phyloP scores from a whole-genome alignment of 2,888 invertebrate genomes.

The Tinea pellionella region DNA sequence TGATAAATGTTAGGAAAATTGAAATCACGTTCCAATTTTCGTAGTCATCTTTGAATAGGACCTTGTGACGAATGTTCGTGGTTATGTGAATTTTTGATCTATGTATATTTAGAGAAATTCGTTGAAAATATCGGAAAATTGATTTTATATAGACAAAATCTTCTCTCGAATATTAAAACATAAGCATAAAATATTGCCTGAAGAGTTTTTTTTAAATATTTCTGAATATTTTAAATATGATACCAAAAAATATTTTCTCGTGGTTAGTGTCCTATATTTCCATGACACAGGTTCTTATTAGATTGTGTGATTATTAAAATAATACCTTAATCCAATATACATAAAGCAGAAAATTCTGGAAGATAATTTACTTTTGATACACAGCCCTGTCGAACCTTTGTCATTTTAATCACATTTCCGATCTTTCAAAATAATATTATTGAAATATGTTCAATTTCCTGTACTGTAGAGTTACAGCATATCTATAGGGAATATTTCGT shows the following conservation, averaged over 20 bases:
- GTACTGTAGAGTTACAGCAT: constrained; percentile 27
- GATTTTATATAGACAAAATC: too few species aligned
- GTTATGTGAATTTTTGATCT: background rate
- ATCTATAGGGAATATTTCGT: background rate
- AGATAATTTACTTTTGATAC: constrained; percentile 3
- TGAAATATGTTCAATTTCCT: constrained; percentile 69
- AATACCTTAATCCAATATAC: background rate
- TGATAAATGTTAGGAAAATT: constrained; percentile 53
- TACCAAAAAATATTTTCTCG: background rate
- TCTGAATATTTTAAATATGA: background rate
- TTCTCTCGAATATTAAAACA: too few species aligned
- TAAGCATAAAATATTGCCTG: too few species aligned
- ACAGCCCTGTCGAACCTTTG: constrained; percentile 60
- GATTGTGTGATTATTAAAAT: background rate
- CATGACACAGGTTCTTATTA: background rate
- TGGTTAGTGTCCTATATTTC: background rate
- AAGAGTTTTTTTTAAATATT: too few species aligned
- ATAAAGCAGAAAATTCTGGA: background rate
- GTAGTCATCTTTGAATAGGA: constrained; percentile 25
- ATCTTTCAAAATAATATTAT: constrained; percentile 67
- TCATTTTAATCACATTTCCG: constrained; percentile 66
- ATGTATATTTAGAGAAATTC: background rate
- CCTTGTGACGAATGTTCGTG: constrained; percentile 9
- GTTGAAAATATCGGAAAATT: background rate
- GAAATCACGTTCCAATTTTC: constrained; percentile 47